Evolutionary conservation across 2,113 vertebrate genomes (phyloP), one percentile per base, ranked within the genome.

Genomic region (Phyllopteryx taeniolatus): DNA sequence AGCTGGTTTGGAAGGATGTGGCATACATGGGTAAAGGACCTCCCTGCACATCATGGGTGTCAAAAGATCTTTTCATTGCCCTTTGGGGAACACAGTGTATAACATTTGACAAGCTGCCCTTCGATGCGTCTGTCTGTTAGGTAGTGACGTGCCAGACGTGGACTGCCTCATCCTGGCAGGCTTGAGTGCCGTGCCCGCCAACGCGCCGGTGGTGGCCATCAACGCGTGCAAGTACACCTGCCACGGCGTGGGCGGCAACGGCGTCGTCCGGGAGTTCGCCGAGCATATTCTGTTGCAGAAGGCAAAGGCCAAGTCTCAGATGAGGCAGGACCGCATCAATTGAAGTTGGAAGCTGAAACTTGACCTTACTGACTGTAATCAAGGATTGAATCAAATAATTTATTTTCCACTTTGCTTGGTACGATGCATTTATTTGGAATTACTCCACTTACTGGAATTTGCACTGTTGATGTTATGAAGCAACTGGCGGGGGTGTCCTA

Each of bases 261-360:
- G 96, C 0, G 95, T 95, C 0, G 49, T 97, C 67, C 81, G 93
- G n/a, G 95, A 99, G 87, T 98, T 99, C 8, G 89, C 92, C 0
- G 94, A 98, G 8, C 92, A 96, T 88, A 93, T 99, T 70, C 93
- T 93, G 39, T 89, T 92, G 22, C 88, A 95, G 42, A 89, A 92
- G 14, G 86, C 94, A 60, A 94, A 92, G 62, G 91, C 92, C 14
- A 93, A 89, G 46, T 78, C 78, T 1, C 70, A 84, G 53, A 68
- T 70, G 72, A 60, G 82, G 47, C 83, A 85, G 64, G 72, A 89
- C n/a, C 27, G 60, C 4, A 88, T 82, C 8, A 47, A 66, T 27
- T 49, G 47, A 74, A 78, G 9, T 59, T 15, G 11, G 46, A 42
- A 17, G 13, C 44, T 27, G 43, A 66, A 13, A 65, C 9, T 8